phyloP scores from a whole-genome alignment of 2,113 vertebrate species.

The Rhinoderma darwinii region DNA sequence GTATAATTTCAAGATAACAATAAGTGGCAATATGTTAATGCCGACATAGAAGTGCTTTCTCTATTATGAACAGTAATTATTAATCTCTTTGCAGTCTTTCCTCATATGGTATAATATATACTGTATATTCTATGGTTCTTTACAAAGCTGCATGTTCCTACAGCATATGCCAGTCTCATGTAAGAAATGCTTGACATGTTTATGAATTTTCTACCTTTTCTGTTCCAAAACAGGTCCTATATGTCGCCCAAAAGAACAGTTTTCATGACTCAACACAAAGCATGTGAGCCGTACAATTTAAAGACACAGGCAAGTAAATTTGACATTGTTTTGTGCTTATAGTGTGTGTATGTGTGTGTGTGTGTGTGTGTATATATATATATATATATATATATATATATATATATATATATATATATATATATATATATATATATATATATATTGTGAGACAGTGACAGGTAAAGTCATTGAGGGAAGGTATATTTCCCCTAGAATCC shows the following conservation, averaged over 20 bases:
- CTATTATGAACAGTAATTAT: neutral
- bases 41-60: neutral
- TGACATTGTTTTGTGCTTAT: neutral
- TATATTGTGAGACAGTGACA: too few relatives aligned
- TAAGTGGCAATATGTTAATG: neutral
- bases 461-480: too few relatives aligned
- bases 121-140: neutral
- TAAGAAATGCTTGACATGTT: conserved; percentile 1
- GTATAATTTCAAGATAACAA: too few relatives aligned
- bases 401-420: too few relatives aligned
- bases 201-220: conserved; percentile 3
- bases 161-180: neutral
- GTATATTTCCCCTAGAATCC: too few relatives aligned
- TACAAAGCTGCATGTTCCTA: neutral
- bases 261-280: conserved; percentile 39
- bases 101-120: too few relatives aligned
- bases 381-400: too few relatives aligned
- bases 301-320: neutral
- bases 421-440: too few relatives aligned
- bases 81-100: neutral
- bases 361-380: too few relatives aligned
- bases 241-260: conserved; percentile 9
- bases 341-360: too few relatives aligned
- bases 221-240: neutral
- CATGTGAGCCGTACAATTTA: neutral